Conservation (phyloP, 2,113 vertebrate species). For the Tachuris rubrigastra region DNA sequence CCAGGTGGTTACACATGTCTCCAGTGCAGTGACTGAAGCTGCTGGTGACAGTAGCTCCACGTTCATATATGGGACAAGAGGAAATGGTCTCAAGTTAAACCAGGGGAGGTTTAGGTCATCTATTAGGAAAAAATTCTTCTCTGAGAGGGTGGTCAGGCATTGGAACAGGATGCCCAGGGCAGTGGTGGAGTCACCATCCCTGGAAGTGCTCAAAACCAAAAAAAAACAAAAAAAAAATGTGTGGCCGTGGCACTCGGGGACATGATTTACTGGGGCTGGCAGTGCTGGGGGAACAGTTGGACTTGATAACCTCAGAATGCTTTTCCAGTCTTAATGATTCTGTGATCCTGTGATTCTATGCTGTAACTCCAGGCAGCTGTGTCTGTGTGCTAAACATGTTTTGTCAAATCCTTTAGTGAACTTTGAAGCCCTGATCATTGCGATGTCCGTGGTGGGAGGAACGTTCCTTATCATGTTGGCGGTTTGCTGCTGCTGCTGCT, state of each 20-base stretch:
- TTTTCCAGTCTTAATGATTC: background rate
- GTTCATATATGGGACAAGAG: background rate
- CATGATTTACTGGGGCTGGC: background rate
- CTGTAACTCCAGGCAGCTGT: background rate
- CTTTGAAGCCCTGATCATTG: slow-evolving; percentile 91
- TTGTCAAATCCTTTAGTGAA: slow-evolving; percentile 80
- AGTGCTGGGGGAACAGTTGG: background rate
- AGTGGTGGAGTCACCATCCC: background rate
- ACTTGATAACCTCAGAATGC: background rate
- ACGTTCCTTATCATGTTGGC: slow-evolving; percentile 80
- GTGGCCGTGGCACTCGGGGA: background rate
- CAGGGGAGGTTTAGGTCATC: background rate
- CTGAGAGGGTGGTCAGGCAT: background rate
- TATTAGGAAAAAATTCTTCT: background rate
- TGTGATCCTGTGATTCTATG: background rate
- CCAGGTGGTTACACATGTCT: fast-evolving
- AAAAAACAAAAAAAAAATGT: no score
- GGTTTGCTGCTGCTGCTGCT: slow-evolving; percentile 88
- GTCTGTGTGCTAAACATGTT: background rate
- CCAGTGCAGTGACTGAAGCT: background rate
- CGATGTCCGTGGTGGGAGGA: slow-evolving; percentile 84
- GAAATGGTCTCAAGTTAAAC: background rate
- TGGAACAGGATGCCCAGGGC: background rate
- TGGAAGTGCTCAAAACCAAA: background rate
- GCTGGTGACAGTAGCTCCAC: background rate